Base-by-base conservation (phyloP, 2,888 invertebrate genomes). In the Heliothis peltigera region DNA sequence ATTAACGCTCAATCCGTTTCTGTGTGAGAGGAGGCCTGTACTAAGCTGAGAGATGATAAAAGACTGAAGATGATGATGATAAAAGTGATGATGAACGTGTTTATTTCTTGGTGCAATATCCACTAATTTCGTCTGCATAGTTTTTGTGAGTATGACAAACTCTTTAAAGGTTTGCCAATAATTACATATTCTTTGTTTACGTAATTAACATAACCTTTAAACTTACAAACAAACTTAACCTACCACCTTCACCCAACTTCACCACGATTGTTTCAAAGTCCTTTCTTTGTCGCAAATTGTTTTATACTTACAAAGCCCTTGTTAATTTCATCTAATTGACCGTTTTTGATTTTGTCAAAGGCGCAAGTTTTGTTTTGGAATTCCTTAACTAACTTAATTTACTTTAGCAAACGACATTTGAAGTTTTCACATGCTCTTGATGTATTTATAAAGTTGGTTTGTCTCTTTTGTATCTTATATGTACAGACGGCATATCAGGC, bases 401-500 rank as follows among this genome's bases (percentile, higher is more conserved):
- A 62, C 53, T 70, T 74, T 74, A 74, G 77, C 80, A 77, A 77
- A 32, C 32, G 70, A 70, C 68, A 32, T 73, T 68, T 19, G 53
- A 48, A 79, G 70, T 70, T 70, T 59, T 47, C 48, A 60, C 65
- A 39, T 70, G 57, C 63, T 48, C 21, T 12, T 78, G 77, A 79
- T 79, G 61, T 65, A 71, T 52, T 74, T 62, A 43, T 49, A 47
- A 80, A 64, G 77, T 73, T 78, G 73, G 56, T 63, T 55, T 64
- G 54, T 73, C 73, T 69, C 72, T 66, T 73, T 73, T 70, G 73
- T 62, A 51, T 35, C 58, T 62, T 43, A 49, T 64, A 7, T n/a
- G n/a, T n/a, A n/a, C n/a, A n/a, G n/a, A n/a, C n/a, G n/a, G n/a
- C n/a, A n/a, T n/a, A n/a, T n/a, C n/a, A n/a, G n/a, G n/a, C n/a